Percentiles rank a stretch among this genome's conserved stretches.
Conservation (phyloP, 92 coral and sea anemone genomes). For the Epizoanthus scotinus region DNA sequence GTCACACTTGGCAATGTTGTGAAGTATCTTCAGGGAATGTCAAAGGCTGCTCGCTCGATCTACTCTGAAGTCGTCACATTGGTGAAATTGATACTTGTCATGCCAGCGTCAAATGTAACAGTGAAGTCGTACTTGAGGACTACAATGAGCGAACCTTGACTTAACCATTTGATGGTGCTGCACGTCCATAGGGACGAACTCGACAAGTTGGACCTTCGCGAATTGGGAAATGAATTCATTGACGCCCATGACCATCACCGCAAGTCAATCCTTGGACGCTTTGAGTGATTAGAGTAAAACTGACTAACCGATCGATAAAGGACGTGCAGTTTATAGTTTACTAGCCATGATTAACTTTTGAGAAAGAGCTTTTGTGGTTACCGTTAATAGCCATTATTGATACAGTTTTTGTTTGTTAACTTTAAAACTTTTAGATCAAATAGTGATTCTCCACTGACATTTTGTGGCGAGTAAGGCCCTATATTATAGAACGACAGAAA, state of each 20-base stretch:
- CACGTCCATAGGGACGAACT: constrained; percentile 41
- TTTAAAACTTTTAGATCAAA: not conserved
- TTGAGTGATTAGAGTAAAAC: not conserved
- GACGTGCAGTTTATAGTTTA: not conserved
- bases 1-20: constrained; percentile 2
- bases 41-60: not conserved
- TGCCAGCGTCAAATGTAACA: constrained; percentile 45
- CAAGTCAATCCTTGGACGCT: constrained; percentile 1
- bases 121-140: constrained; percentile 40
- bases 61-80: constrained; percentile 13
- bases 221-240: constrained; percentile 32
- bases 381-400: not conserved
- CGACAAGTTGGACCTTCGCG: constrained; percentile 29
- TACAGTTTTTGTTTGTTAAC: not conserved
- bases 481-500: not conserved
- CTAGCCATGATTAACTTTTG: not conserved
- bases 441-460: not conserved
- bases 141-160: constrained; percentile 13
- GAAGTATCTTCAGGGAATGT: constrained; percentile 19
- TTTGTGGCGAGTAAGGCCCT: constrained; percentile 2
- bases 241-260: constrained; percentile 18
- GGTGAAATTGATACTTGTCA: not conserved
- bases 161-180: constrained; percentile 41
- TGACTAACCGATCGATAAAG: no score
- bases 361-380: not conserved